A percentile compares a stretch with the other conserved stretches of the same genome.
Evolutionary conservation across 1,140 invertebrate species (phyloP).

Genomic region (Bombus terrestris): DNA sequence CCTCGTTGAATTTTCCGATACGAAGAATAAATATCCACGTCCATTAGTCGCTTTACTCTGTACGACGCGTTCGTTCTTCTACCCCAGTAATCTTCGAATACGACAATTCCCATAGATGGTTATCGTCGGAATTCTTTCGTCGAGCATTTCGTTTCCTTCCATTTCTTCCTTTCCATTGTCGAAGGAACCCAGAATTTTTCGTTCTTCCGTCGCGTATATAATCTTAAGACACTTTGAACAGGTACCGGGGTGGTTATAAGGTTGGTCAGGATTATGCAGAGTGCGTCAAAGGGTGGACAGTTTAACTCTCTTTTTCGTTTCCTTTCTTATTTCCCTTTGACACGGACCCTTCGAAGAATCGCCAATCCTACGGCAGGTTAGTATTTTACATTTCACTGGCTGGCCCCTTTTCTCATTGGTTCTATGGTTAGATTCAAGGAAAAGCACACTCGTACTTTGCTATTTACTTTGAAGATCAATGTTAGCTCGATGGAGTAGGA

Average conservation of each 20-base stretch:
- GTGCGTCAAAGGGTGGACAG: conserved; percentile 13
- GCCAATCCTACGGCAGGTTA: not conserved
- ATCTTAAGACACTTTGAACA: conserved; percentile 40
- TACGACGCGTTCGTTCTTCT: not conserved
- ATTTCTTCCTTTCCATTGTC: not conserved
- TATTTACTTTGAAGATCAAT: not conserved
- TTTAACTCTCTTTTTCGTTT: conserved; percentile 30
- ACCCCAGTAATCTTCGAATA: not conserved
- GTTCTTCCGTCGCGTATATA: conserved; percentile 45
- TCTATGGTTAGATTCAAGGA: conserved; percentile 1
- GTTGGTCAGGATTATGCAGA: conserved; percentile 7
- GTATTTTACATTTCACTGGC: conserved; percentile 39
- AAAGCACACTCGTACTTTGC: not conserved
- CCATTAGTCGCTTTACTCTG: not conserved
- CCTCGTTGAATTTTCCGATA: not conserved
- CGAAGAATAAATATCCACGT: not conserved
- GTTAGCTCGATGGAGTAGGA: not conserved
- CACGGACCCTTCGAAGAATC: not conserved
- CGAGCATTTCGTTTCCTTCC: not conserved
- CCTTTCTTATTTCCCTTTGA: not conserved
- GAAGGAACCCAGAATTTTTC: conserved; percentile 15
- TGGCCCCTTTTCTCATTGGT: not conserved
- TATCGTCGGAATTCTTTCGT: not conserved
- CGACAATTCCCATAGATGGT: not conserved
- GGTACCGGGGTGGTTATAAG: not conserved